A percentile compares a stretch with the other conserved stretches of the same genome.
Evolutionary conservation across 2,113 vertebrate genomes (phyloP).

Genomic region (Falco punctatus): DNA sequence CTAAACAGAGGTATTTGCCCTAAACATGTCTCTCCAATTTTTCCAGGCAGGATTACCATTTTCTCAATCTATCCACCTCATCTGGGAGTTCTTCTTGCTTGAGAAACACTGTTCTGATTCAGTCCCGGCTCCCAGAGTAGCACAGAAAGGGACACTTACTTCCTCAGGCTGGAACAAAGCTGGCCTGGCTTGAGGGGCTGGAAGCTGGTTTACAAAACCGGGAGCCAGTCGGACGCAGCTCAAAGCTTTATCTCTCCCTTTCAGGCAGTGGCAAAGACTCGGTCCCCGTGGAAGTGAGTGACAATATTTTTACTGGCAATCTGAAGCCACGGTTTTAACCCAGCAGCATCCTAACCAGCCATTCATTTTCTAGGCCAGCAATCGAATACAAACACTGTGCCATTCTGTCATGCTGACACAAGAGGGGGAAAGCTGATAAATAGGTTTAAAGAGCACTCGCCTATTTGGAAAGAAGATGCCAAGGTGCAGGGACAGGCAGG

Average conservation of each 20-base stretch:
- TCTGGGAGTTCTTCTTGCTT: background rate
- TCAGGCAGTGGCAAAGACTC: background rate
- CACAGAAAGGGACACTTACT: background rate
- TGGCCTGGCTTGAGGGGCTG: background rate
- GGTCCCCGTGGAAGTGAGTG: background rate
- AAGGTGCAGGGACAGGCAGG: background rate
- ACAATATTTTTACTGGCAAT: background rate
- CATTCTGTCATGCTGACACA: background rate
- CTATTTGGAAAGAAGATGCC: background rate
- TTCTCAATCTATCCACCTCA: background rate
- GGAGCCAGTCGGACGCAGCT: background rate
- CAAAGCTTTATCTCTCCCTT: background rate
- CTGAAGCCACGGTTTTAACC: background rate
- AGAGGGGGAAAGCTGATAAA: background rate
- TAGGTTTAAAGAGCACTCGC: background rate
- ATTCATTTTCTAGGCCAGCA: background rate
- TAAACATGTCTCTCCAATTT: background rate
- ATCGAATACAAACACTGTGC: background rate
- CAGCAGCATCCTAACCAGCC: background rate
- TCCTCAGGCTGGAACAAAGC: background rate
- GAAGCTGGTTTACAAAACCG: background rate
- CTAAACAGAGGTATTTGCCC: background rate
- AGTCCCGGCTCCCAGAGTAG: background rate
- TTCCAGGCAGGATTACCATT: background rate
- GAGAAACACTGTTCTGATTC: background rate